Evolutionary conservation across 37 sponge, comb jelly and placozoan species (phyloP), one percentile per base, ranked within the genome.

Genomic region (Hexactinellida sp.): DNA sequence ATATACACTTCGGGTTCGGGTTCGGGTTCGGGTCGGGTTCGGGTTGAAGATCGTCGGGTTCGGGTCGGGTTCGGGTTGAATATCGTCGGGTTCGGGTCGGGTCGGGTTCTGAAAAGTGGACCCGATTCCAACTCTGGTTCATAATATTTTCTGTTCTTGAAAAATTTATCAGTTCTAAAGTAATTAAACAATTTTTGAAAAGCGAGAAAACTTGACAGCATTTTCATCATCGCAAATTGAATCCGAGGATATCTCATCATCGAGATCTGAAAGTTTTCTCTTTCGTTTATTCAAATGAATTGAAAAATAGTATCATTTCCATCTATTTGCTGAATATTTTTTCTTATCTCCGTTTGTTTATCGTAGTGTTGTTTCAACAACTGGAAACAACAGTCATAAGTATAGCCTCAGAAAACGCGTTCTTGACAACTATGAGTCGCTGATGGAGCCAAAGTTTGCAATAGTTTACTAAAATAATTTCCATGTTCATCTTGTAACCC

Each of bases 401-500:
- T 63, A n/a, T 63, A 25, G 21, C 21, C 76, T 10, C 21, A 63
- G 52, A 63, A 63, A 63, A 63, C 13, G 28, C 76, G 76, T 63
- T 63, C 76, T 63, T 63, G 5, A 63, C 76, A 63, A 25, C 76
- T 63, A 63, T 63, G 76, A 63, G 76, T 23, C 30, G 30, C 13
- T 63, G 76, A 63, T 25, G 30, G 76, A 10, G 3, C 76, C 76
- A 63, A 25, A 32, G 3, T 63, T 63, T 63, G 28, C 76, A 28
- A 28, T 63, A 32, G 76, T 63, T 63, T 63, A n/a, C 76, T 63
- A 23, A 63, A 63, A 63, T 63, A 28, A 10, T 21, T 63, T 63
- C 76, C 76, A 63, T 63, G 28, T 25, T 63, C 76, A 23, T 63
- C 76, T 63, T 63, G 76, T 63, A 63, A 21, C n/a, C n/a, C n/a